Evolutionary conservation across 1,140 invertebrate genomes (phyloP).

Genomic region (Pseudomyrmex pallidus): DNA sequence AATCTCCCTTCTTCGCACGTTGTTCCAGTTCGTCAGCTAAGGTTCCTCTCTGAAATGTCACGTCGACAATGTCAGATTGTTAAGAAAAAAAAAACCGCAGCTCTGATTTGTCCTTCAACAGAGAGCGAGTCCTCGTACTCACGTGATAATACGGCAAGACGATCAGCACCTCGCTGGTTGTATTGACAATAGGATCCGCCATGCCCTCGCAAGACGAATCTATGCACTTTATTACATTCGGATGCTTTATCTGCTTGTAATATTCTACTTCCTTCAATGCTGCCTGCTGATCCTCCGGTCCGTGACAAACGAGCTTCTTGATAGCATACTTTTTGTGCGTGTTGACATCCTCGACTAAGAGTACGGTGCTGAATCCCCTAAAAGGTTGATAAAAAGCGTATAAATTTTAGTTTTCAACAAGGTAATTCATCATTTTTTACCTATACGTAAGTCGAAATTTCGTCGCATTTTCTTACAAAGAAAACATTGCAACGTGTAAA

Average conservation of each 20-base stretch:
- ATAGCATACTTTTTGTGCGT: constrained; percentile 91
- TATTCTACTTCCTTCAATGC: constrained; percentile 92
- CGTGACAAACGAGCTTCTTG: constrained; percentile 93
- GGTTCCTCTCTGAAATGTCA: constrained; percentile 88
- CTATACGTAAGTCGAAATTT: not conserved
- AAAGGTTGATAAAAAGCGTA: constrained; percentile 71
- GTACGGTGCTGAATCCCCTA: constrained; percentile 94
- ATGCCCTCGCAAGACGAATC: constrained; percentile 89
- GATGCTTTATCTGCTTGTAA: constrained; percentile 89
- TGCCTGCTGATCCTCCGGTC: constrained; percentile 90
- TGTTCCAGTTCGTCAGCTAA: constrained; percentile 89
- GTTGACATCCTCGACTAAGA: constrained; percentile 91
- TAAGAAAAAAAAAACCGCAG: not conserved
- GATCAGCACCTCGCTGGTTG: constrained; percentile 91
- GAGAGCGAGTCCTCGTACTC: constrained; percentile 76
- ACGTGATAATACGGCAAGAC: constrained; percentile 92
- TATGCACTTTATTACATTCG: constrained; percentile 91
- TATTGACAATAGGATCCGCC: constrained; percentile 89
- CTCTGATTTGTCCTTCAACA: no score
- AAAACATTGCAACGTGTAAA: not conserved
- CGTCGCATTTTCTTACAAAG: not conserved
- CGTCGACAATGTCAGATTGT: not conserved
- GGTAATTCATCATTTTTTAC: not conserved
- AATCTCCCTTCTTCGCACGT: constrained; percentile 86
- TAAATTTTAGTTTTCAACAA: not conserved